phyloP scores from a whole-genome alignment of 1,140 invertebrate genomes.

The Hypothenemus hampei region DNA sequence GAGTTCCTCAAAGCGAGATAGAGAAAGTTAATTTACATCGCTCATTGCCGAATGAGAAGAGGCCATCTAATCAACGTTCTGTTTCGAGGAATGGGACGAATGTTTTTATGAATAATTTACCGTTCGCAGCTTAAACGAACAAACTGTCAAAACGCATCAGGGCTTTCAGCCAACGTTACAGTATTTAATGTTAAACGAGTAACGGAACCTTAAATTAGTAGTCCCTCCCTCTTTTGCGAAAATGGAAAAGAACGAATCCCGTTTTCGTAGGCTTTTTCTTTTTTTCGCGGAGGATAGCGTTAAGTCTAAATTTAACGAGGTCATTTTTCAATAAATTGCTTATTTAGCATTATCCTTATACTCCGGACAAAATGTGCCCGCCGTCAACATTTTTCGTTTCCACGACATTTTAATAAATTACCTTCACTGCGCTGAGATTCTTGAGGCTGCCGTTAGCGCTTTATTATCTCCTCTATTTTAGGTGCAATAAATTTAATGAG shows the following conservation, averaged over 20 bases:
- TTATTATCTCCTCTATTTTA: conserved; percentile 19
- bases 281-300: neutral
- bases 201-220: neutral
- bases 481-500: conserved; percentile 21
- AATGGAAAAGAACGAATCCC: neutral
- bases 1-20: neutral
- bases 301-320: conserved; percentile 7
- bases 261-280: neutral
- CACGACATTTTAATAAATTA: conserved; percentile 19
- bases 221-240: neutral
- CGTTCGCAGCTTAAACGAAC: neutral
- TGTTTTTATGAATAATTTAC: conserved; percentile 11
- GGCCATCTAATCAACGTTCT: conserved; percentile 1
- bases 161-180: conserved; percentile 3
- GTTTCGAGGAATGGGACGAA: conserved; percentile 1
- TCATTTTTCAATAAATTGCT: conserved; percentile 18
- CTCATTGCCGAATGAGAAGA: conserved; percentile 9
- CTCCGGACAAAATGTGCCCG: conserved; percentile 10
- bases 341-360: conserved; percentile 18
- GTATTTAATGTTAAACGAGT: too few relatives aligned
- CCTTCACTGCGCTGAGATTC: conserved; percentile 10
- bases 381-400: conserved; percentile 20
- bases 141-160: conserved; percentile 2
- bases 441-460: conserved; percentile 19
- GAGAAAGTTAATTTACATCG: conserved; percentile 3